phyloP scores from a whole-genome alignment of 2,888 invertebrate genomes.

The Nasonovia ribisnigri region DNA sequence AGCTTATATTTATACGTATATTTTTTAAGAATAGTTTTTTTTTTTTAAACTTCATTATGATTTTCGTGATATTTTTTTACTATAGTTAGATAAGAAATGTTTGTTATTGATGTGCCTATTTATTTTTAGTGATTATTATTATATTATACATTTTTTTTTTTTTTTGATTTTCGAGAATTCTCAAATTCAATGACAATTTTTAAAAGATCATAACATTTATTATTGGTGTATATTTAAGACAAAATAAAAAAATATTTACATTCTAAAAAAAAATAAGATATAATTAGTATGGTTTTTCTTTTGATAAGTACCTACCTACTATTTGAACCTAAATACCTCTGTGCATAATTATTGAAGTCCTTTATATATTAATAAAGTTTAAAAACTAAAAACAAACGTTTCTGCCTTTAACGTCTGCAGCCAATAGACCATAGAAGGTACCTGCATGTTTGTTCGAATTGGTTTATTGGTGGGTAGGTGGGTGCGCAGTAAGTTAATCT shows the following conservation, averaged over 20 bases:
- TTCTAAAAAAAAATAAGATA: slow-evolving; percentile 30
- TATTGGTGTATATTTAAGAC: slow-evolving; percentile 62
- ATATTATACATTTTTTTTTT: slow-evolving; percentile 48
- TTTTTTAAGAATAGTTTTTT: slow-evolving; percentile 52
- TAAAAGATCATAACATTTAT: slow-evolving; percentile 57
- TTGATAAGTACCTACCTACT: neutral
- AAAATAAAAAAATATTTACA: slow-evolving; percentile 62
- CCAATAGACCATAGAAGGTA: too few species aligned
- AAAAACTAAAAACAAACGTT: neutral
- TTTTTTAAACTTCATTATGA: slow-evolving; percentile 56
- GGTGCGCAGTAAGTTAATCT: too few species aligned
- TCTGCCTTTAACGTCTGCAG: neutral
- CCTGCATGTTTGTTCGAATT: too few species aligned
- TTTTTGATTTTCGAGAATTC: slow-evolving; percentile 51
- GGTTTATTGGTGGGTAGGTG: too few species aligned
- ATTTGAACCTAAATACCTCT: neutral
- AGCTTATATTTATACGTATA: slow-evolving; percentile 51
- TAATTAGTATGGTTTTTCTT: slow-evolving; percentile 10
- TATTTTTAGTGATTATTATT: slow-evolving; percentile 63
- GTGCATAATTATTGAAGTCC: neutral
- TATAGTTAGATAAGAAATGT: slow-evolving; percentile 56
- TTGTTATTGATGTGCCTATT: slow-evolving; percentile 65
- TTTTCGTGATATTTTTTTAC: slow-evolving; percentile 65
- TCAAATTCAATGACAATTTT: slow-evolving; percentile 53
- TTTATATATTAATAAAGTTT: neutral